phyloP scores from a whole-genome alignment of 2,888 invertebrate genomes.

The Drosophila neutralis region DNA sequence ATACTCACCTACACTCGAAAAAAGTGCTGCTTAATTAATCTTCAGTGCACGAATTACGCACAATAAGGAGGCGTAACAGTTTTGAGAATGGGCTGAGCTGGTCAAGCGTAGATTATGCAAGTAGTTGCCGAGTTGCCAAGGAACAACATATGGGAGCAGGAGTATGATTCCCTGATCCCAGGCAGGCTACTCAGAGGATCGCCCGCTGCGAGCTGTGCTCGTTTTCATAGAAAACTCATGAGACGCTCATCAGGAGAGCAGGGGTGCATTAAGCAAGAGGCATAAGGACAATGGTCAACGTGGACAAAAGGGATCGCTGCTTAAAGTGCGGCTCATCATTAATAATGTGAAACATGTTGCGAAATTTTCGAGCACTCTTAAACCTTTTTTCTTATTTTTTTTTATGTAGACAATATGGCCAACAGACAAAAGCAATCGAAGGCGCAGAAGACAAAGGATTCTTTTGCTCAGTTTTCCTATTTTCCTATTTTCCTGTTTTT shows the following conservation, averaged over 20 bases:
- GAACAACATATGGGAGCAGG: conserved; percentile 50
- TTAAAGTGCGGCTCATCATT: conserved; percentile 58
- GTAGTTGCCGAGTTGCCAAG: conserved; percentile 6
- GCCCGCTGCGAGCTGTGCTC: conserved; percentile 46
- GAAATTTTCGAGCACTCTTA: conserved; percentile 72
- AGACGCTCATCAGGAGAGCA: conserved; percentile 57
- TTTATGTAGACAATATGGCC: conserved; percentile 62
- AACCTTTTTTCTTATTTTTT: conserved; percentile 54
- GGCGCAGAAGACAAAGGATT: conserved; percentile 52
- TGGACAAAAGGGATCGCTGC: conserved; percentile 42
- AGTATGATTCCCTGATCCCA: conserved; percentile 5
- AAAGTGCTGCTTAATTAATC: conserved; percentile 47
- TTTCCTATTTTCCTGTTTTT: background rate
- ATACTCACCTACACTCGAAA: background rate
- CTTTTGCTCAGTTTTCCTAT: conserved; percentile 3
- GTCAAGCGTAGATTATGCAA: conserved; percentile 64
- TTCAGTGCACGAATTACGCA: conserved; percentile 43
- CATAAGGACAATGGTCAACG: conserved; percentile 47
- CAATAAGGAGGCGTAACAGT: conserved; percentile 24
- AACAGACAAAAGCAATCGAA: conserved; percentile 73
- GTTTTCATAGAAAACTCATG: conserved; percentile 57
- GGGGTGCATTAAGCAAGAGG: conserved; percentile 10
- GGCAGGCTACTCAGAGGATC: conserved; percentile 25
- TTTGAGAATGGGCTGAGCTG: conserved; percentile 24
- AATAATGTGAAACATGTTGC: conserved; percentile 80